These are phyloP conservation scores for Nothoprocta perdicaria DNA, from an alignment of 2,113 vertebrate species.

Conservation along the genomic window DNA sequence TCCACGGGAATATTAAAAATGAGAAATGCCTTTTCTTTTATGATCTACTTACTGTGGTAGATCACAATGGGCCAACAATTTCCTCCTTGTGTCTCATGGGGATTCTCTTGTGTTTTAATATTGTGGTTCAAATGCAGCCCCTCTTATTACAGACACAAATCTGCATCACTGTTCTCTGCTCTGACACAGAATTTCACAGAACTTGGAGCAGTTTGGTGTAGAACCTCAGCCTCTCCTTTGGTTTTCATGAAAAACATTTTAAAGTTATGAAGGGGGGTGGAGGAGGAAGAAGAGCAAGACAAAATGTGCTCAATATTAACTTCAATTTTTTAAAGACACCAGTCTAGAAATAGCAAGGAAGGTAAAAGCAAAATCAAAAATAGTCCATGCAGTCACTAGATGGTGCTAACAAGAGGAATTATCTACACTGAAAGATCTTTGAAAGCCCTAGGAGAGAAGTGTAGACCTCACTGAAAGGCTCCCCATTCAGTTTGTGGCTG, in stretches of 20 bases:
- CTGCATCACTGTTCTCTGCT: not conserved
- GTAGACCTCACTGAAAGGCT: not conserved
- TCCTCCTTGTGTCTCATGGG: not conserved
- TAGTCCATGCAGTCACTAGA: slow-evolving; percentile 39
- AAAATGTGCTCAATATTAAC: not conserved
- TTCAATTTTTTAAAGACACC: not conserved
- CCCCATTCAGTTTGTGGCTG: not conserved
- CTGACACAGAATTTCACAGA: not conserved
- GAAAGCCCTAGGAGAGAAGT: not conserved
- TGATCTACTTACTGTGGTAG: not conserved
- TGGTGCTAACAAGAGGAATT: slow-evolving; percentile 41
- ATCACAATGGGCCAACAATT: not conserved
- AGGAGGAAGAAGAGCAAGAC: not conserved
- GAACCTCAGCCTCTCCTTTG: not conserved
- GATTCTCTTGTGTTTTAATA: not conserved
- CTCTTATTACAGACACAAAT: not conserved
- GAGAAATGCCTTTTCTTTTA: not conserved
- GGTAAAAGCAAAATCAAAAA: not conserved
- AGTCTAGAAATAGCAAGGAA: not conserved
- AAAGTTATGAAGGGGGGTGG: not conserved
- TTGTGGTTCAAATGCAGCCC: not conserved
- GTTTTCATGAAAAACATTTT: not conserved
- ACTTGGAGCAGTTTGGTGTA: not conserved
- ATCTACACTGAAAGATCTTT: not conserved
- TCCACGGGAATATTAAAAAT: not conserved